These are phyloP conservation scores for Hirtodrosophila trivittata DNA, from an alignment of 2,888 invertebrate species.

Conservation along the genomic window DNA sequence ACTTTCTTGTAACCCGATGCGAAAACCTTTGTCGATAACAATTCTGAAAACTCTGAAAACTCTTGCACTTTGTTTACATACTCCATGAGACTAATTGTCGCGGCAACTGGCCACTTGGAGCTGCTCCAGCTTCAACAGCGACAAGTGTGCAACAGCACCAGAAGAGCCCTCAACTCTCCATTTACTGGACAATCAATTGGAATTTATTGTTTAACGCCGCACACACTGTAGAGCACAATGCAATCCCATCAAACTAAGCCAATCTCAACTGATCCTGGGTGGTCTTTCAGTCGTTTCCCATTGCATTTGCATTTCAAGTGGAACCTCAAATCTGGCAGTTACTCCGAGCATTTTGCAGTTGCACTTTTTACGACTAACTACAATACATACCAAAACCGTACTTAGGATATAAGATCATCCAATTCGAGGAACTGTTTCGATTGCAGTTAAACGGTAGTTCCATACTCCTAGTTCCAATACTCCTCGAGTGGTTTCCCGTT, in stretches of 20 bases:
- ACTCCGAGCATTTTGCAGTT: conserved; percentile 47
- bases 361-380: conserved; percentile 51
- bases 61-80: conserved; percentile 66
- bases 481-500: conserved; percentile 62
- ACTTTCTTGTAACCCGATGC: conserved; percentile 54
- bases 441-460: conserved; percentile 63
- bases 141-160: conserved; percentile 4
- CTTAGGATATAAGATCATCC: conserved; percentile 27
- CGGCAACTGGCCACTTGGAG: conserved; percentile 26
- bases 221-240: not conserved
- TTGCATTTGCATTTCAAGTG: conserved; percentile 49
- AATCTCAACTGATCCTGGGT: conserved; percentile 41
- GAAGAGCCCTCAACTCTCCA: conserved; percentile 16
- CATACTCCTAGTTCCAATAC: conserved; percentile 13
- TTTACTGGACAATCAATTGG: conserved; percentile 34
- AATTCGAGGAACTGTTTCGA: conserved; percentile 55
- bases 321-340: not conserved
- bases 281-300: conserved; percentile 38
- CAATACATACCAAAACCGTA: conserved; percentile 3
- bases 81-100: conserved; percentile 71
- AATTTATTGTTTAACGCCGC: conserved; percentile 41
- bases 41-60: conserved; percentile 73
- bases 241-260: not conserved
- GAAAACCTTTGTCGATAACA: conserved; percentile 71
- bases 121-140: conserved; percentile 1